Percentiles rank a stretch among this genome's conserved stretches.
Evolutionary conservation across 2,797 vertebrate genomes (phyloP).

Genomic region (Rhinoraja longicauda): DNA sequence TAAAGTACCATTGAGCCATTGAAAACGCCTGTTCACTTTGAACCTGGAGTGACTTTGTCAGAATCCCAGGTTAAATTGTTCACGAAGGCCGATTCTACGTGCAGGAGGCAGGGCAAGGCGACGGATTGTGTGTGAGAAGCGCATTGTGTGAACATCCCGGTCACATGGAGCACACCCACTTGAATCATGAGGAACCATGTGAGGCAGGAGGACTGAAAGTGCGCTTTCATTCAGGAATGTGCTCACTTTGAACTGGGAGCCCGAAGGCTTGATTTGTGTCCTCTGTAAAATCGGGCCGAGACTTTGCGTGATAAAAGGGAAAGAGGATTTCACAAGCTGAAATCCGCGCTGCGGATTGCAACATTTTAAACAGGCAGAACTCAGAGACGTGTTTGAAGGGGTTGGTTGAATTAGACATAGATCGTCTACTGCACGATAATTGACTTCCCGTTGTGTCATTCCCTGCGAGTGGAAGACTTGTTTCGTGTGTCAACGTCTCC

Average conservation of each 20-base stretch:
- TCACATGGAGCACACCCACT: conserved; percentile 28
- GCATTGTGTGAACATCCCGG: conserved; percentile 8
- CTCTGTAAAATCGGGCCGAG: conserved; percentile 49
- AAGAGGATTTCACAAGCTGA: neutral
- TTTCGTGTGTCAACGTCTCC: neutral
- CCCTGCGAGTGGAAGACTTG: neutral
- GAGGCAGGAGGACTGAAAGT: conserved; percentile 38
- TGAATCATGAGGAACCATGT: neutral
- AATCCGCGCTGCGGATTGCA: neutral
- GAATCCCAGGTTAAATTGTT: neutral
- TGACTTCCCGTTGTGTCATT: neutral
- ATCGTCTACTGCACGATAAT: neutral
- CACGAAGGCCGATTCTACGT: neutral
- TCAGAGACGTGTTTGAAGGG: neutral
- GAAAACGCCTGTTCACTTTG: neutral
- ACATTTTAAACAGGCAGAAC: neutral
- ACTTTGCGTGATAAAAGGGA: neutral
- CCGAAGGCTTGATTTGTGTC: neutral
- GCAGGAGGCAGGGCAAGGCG: neutral
- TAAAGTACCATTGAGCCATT: too few species aligned
- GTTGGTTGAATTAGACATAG: neutral
- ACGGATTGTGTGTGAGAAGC: neutral
- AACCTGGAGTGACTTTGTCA: neutral
- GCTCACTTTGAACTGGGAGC: conserved; percentile 49
- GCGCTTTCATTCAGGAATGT: conserved; percentile 43